phyloP scores from a whole-genome alignment of 2,797 vertebrate genomes.

The Catostomus latipinnis region DNA sequence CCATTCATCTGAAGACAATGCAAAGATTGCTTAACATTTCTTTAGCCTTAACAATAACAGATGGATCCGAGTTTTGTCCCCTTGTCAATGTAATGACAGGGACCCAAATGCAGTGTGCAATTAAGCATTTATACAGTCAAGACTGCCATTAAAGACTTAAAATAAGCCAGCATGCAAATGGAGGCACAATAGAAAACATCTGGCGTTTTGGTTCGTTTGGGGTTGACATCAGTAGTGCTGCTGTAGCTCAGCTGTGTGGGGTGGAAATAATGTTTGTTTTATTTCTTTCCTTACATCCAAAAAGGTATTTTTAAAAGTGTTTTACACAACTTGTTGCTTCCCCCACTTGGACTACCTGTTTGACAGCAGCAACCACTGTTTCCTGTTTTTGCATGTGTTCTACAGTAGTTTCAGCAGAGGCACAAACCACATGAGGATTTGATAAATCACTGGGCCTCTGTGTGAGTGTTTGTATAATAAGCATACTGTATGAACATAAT shows the following conservation, averaged over 20 bases:
- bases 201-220: slow-evolving; percentile 9
- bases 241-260: not conserved
- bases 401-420: not conserved
- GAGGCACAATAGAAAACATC: slow-evolving; percentile 38
- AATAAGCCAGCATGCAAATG: slow-evolving; percentile 42
- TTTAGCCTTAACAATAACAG: slow-evolving; percentile 21
- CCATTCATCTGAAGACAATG: slow-evolving; percentile 11
- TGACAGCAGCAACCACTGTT: slow-evolving; percentile 3
- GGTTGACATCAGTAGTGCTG: not conserved
- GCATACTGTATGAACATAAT: not conserved
- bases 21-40: not conserved
- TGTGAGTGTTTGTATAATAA: not conserved
- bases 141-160: slow-evolving; percentile 53
- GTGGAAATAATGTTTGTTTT: not conserved
- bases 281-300: not conserved
- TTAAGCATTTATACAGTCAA: slow-evolving; percentile 51
- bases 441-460: not conserved
- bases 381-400: slow-evolving; percentile 42
- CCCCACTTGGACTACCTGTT: not conserved
- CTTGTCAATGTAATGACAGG: slow-evolving; percentile 53
- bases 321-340: not conserved
- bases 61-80: slow-evolving; percentile 34
- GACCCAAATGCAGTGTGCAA: slow-evolving; percentile 31
- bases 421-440: slow-evolving; percentile 3
- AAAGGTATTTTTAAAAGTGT: not conserved